phyloP scores from a whole-genome alignment of 2,888 invertebrate species.

The Cistogaster globosa region DNA sequence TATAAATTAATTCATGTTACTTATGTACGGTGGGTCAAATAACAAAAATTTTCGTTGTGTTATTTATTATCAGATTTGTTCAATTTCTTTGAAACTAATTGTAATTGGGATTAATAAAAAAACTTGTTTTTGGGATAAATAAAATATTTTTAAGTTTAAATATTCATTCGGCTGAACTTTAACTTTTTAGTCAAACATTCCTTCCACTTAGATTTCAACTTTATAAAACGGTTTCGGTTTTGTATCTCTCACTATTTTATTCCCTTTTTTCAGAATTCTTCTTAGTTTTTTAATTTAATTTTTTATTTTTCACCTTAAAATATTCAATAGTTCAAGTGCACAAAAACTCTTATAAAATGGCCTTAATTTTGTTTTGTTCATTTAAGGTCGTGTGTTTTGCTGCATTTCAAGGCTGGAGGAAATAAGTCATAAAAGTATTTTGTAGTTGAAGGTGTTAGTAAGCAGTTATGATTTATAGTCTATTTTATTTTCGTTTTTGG shows the following conservation, averaged over 20 bases:
- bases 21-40: not conserved
- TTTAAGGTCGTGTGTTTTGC: not conserved
- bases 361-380: slow-evolving; percentile 38
- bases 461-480: not conserved
- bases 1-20: slow-evolving; percentile 4
- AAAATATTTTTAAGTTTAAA: too few relatives aligned
- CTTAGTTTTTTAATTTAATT: not conserved
- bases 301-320: not conserved
- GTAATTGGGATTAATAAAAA: too few relatives aligned
- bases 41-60: too few relatives aligned
- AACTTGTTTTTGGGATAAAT: too few relatives aligned
- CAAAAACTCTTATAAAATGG: not conserved
- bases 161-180: too few relatives aligned
- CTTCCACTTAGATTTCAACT: too few relatives aligned
- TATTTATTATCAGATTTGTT: too few relatives aligned
- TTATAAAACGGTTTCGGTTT: too few relatives aligned
- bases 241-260: too few relatives aligned
- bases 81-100: too few relatives aligned
- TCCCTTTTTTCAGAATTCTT: not conserved
- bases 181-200: too few relatives aligned
- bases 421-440: slow-evolving; percentile 14
- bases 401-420: not conserved
- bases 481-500: too few relatives aligned
- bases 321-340: slow-evolving; percentile 3
- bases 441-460: slow-evolving; percentile 49